These are phyloP conservation scores for Psittacula cyanocephala DNA, from an alignment of 2,113 vertebrate genomes.

Conservation along the genomic window DNA sequence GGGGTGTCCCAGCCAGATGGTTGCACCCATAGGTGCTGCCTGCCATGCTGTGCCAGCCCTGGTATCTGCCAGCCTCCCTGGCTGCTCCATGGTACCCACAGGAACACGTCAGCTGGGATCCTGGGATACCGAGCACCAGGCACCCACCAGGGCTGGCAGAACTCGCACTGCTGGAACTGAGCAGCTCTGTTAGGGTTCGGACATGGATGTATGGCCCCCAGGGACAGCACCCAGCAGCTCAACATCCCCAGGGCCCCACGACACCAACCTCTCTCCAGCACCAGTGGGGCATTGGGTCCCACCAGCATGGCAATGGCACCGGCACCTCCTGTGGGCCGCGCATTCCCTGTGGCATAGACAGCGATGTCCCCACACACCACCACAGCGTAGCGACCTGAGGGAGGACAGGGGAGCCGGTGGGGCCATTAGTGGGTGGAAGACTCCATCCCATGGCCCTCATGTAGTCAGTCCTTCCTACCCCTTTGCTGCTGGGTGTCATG, in stretches of 20 bases:
- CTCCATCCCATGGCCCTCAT: neutral
- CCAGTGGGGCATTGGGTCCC: slow-evolving; percentile 75
- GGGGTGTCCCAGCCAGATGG: fast-evolving
- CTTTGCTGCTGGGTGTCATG: fast-evolving
- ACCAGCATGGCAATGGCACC: slow-evolving; percentile 81
- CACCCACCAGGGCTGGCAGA: neutral
- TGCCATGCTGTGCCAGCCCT: neutral
- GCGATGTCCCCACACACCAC: slow-evolving; percentile 82
- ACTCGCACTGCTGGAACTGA: neutral
- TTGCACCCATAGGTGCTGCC: neutral
- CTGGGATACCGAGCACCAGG: neutral
- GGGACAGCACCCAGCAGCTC: neutral
- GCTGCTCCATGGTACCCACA: neutral
- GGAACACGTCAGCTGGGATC: neutral
- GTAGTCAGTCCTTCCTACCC: neutral
- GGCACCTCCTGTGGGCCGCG: slow-evolving; percentile 72
- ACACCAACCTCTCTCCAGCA: slow-evolving; percentile 76
- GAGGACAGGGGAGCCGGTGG: neutral
- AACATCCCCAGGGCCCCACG: fast-evolving
- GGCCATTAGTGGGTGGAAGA: fast-evolving
- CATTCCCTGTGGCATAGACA: slow-evolving; percentile 68
- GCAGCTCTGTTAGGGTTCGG: neutral
- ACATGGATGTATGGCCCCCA: fast-evolving
- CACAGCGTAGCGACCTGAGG: slow-evolving; percentile 73
- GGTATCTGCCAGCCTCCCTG: neutral